A percentile compares a stretch with the other conserved stretches of the same genome.
Conservation (phyloP, 2,113 vertebrate genomes). For the Odocoileus virginianus region DNA sequence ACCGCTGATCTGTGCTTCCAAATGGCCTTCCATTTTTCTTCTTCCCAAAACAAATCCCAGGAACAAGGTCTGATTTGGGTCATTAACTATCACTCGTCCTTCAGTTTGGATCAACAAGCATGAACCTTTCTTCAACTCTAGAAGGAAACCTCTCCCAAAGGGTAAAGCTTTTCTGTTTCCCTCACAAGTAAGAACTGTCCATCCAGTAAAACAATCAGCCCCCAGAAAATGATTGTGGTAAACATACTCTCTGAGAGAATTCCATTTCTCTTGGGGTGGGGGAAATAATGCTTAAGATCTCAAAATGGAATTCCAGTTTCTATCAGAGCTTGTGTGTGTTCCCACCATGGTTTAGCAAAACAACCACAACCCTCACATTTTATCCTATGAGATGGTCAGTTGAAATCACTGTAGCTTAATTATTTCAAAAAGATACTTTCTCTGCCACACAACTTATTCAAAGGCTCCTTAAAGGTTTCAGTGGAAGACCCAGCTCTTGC, state of each 20-base stretch:
- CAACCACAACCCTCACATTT: background rate
- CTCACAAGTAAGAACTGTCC: background rate
- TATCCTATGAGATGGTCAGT: background rate
- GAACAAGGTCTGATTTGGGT: background rate
- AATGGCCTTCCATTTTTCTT: background rate
- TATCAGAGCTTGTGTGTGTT: background rate
- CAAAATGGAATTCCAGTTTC: background rate
- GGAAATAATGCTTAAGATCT: background rate
- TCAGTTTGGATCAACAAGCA: background rate
- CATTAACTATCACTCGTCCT: background rate
- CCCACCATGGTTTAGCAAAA: background rate
- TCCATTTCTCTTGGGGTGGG: background rate
- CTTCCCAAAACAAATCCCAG: background rate
- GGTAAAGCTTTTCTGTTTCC: background rate
- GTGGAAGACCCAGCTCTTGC: background rate
- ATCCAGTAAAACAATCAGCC: background rate
- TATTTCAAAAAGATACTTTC: background rate
- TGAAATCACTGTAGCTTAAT: constrained; percentile 13
- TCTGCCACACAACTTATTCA: background rate
- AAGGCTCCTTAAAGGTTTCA: constrained; percentile 19
- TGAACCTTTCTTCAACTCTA: background rate
- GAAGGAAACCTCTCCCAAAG: background rate
- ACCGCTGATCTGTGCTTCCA: background rate
- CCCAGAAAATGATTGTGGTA: background rate
- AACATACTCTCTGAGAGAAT: background rate